phyloP scores from a whole-genome alignment of 1,140 invertebrate species.

The Lepidurus apus region DNA sequence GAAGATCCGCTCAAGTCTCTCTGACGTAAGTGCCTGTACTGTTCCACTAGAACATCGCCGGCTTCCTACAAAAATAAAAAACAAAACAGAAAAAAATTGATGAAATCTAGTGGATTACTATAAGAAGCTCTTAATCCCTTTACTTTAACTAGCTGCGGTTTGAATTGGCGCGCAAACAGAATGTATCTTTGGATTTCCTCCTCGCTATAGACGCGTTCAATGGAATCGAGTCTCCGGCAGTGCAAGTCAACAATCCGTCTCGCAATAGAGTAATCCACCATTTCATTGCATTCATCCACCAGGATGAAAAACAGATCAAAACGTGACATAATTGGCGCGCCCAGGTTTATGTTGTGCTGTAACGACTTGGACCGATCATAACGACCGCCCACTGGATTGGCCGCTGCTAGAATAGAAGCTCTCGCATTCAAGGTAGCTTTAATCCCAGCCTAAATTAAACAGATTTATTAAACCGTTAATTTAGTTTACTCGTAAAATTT shows the following conservation, averaged over 20 bases:
- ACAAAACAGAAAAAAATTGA: not conserved
- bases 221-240: constrained; percentile 64
- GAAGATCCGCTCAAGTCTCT: constrained; percentile 63
- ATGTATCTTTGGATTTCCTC: constrained; percentile 91
- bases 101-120: not conserved
- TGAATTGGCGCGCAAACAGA: constrained; percentile 92
- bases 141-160: constrained; percentile 75
- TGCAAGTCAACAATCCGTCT: constrained; percentile 93
- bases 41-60: constrained; percentile 73
- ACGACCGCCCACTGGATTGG: constrained; percentile 91
- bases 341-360: constrained; percentile 88
- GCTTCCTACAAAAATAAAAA: constrained; percentile 59
- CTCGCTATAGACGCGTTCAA: constrained; percentile 73
- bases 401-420: constrained; percentile 96
- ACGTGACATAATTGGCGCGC: constrained; percentile 97
- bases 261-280: constrained; percentile 93
- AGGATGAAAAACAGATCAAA: constrained; percentile 99
- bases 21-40: constrained; percentile 81
- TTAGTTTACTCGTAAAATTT: constrained; percentile 30
- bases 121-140: constrained; percentile 34
- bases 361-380: constrained; percentile 93
- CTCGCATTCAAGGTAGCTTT: constrained; percentile 94
- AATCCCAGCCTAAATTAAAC: constrained; percentile 73
- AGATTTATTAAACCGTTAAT: constrained; percentile 35
- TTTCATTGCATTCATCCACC: constrained; percentile 91